phyloP scores from a whole-genome alignment of 2,113 vertebrate species.

The Grallaria varia region DNA sequence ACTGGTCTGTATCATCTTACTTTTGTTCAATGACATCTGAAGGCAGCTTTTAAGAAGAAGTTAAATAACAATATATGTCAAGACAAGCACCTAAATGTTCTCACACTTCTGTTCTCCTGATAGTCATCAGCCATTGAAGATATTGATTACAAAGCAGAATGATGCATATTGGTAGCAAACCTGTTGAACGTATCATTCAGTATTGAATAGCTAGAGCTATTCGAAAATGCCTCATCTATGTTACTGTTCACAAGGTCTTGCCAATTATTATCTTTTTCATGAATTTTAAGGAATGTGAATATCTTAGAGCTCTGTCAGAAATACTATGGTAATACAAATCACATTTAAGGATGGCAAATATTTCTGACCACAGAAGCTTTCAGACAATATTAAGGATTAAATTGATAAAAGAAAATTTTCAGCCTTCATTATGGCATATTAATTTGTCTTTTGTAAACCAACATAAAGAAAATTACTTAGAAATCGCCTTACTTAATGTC shows the following conservation, averaged over 20 bases:
- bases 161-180: conserved; percentile 42
- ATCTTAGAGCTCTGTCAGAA: not conserved
- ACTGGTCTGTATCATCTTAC: not conserved
- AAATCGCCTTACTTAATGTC: not conserved
- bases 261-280: conserved; percentile 19
- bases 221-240: conserved; percentile 51
- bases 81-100: conserved; percentile 50
- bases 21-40: conserved; percentile 24
- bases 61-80: conserved; percentile 38
- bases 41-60: conserved; percentile 38
- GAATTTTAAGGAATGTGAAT: conserved; percentile 16
- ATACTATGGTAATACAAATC: not conserved
- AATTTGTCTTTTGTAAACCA: not conserved
- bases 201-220: conserved; percentile 20
- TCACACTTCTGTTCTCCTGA: not conserved
- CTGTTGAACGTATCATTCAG: conserved; percentile 40
- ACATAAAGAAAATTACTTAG: not conserved
- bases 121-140: conserved; percentile 27
- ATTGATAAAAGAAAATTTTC: not conserved
- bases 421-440: not conserved
- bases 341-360: not conserved
- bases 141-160: conserved; percentile 64
- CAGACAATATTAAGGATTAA: not conserved
- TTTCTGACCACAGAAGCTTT: not conserved
- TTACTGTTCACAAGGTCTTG: conserved; percentile 19